Base-by-base conservation (phyloP, 2,797 vertebrate genomes). In the Macropus fuliginosus region DNA sequence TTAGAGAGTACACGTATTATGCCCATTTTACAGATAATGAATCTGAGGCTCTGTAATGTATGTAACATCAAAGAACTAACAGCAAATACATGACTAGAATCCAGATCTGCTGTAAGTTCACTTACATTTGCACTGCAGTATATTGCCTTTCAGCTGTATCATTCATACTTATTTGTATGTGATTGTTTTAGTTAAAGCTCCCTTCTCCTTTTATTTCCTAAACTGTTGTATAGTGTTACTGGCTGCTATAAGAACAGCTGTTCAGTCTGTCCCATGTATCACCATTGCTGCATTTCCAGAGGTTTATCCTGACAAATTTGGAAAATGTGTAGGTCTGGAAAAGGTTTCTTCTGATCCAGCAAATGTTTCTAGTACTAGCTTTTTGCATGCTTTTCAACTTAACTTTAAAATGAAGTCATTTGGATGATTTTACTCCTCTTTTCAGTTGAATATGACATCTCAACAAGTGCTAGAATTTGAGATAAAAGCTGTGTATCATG, bases 91-190 rank as follows among this genome's bases (percentile, higher is more conserved):
- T 4, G 40, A 90, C 52, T 46, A 4, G 9, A 91, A 91, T n/a
- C 93, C 66, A 66, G 29, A 91, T 94, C 1, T 90, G 0, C 66
- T 5, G 31, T 0, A 62, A 93, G 27, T 5, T 90, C 54, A 59
- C 9, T 24, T 21, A 27, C 27, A 8, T 24, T 40, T 24, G n/a
- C 3, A 0, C 18, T 81, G n/a, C 5, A 21, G 18, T 46, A 46
- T 24, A 81, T 94, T 92, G 34, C 95, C n/a, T 95, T 92, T 66
- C 4, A 89, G 74, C 14, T 95, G 3, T 54, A 66, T 57, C 93
- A 95, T 46, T 81, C 74, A 81, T 46, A 46, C 1, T 46, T 46
- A 46, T 46, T 74, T 74, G 18, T 74, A 40, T 46, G 40, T 27
- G 46, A 50, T 87, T 87, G 24, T 87, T 87, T 50, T 27, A 46